phyloP scores from a whole-genome alignment of 64 coral and sea anemone species.

The Platygyra sinensis region DNA sequence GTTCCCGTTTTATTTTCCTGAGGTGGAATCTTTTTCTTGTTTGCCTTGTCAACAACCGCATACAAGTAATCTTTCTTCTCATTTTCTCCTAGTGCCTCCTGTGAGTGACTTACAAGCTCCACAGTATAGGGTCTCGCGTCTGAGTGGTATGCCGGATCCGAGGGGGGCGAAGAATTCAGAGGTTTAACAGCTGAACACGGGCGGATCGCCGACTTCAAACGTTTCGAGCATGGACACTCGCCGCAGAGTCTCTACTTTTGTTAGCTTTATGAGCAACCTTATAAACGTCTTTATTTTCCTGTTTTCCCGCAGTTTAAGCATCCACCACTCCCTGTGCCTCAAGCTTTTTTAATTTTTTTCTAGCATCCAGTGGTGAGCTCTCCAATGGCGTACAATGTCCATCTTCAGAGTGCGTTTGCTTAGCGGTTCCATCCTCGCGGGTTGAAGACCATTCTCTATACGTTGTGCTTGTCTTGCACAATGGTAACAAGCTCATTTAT shows the following conservation, averaged over 20 bases:
- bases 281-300: neutral
- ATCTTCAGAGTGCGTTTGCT: neutral
- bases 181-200: neutral
- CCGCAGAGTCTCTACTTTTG: neutral
- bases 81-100: neutral
- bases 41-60: conserved; percentile 21
- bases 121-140: neutral
- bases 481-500: too few species aligned
- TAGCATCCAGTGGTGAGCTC: neutral
- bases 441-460: too few species aligned
- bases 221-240: too few species aligned
- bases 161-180: neutral
- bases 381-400: neutral
- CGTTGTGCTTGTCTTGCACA: too few species aligned
- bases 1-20: neutral
- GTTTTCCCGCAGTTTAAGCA: neutral
- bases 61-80: neutral
- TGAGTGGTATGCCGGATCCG: neutral
- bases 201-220: too few species aligned
- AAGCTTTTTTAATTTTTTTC: too few species aligned
- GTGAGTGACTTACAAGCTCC: too few species aligned
- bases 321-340: too few species aligned
- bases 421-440: neutral
- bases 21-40: neutral
- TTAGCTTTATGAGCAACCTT: neutral